Evolutionary conservation across 2,888 invertebrate genomes (phyloP).

Genomic region (Drosophila suboccidentalis): DNA sequence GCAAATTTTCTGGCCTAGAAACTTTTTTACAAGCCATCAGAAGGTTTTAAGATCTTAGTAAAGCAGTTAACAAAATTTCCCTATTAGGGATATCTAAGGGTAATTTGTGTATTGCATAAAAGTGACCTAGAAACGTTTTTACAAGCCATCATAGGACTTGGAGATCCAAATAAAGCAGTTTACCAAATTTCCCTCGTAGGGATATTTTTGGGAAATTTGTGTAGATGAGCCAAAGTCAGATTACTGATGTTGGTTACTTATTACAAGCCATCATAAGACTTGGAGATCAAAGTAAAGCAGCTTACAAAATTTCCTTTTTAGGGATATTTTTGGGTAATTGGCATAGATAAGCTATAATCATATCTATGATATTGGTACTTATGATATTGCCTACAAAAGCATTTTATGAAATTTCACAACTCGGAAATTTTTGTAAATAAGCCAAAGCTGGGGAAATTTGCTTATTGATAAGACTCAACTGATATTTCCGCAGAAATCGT

Average conservation of each 20-base stretch:
- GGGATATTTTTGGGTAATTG: neutral
- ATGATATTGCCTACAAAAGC: neutral
- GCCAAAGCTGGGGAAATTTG: neutral
- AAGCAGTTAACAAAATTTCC: neutral
- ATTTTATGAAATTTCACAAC: neutral
- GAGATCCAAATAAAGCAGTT: neutral
- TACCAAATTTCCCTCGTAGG: neutral
- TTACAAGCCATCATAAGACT: neutral
- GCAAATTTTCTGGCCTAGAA: constrained; percentile 10
- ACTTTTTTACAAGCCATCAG: neutral
- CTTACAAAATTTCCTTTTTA: neutral
- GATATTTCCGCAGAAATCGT: constrained; percentile 21
- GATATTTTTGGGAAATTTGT: constrained; percentile 4
- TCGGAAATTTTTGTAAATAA: constrained; percentile 3
- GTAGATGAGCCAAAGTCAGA: neutral
- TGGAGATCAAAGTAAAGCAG: neutral
- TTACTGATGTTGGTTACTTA: neutral
- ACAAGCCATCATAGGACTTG: neutral
- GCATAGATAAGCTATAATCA: too few relatives aligned
- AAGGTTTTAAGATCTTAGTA: neutral
- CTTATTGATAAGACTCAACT: neutral
- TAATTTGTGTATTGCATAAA: too few relatives aligned
- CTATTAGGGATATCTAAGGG: neutral
- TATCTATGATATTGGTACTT: too few relatives aligned
- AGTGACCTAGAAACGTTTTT: too few relatives aligned